Conservation (phyloP, 2,797 vertebrate species). For the Squalus acanthias region DNA sequence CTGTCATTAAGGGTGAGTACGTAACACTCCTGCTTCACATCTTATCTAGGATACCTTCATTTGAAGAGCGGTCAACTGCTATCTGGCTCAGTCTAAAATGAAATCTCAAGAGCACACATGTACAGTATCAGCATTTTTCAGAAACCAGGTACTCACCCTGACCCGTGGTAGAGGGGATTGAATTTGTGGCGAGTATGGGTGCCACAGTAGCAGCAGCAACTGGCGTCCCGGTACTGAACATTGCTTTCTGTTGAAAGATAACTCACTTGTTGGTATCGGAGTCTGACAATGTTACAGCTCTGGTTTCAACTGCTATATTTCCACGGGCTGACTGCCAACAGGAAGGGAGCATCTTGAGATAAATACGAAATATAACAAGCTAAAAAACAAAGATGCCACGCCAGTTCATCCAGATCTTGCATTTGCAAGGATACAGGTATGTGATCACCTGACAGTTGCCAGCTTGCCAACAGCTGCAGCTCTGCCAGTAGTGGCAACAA, state of each 20-base stretch:
- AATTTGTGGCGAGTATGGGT: slow-evolving; percentile 91
- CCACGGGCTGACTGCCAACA: neutral
- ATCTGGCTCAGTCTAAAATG: neutral
- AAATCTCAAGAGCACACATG: neutral
- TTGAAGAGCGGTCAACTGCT: neutral
- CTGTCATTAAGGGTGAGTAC: neutral
- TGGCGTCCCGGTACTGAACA: slow-evolving; percentile 90
- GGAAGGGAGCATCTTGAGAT: neutral
- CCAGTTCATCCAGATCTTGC: neutral
- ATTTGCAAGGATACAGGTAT: neutral
- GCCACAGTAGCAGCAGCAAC: slow-evolving; percentile 95
- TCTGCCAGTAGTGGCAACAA: neutral
- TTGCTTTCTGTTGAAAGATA: slow-evolving; percentile 72
- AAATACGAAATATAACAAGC: neutral
- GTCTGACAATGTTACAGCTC: slow-evolving; percentile 2
- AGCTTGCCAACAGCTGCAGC: neutral
- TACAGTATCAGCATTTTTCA: neutral
- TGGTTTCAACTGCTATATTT: neutral
- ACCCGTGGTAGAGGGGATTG: slow-evolving; percentile 81
- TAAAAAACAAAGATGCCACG: neutral
- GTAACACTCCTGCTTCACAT: neutral
- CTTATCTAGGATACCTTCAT: neutral
- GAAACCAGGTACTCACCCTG: slow-evolving; percentile 66
- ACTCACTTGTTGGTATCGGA: neutral
- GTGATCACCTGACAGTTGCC: neutral